Percentiles rank a stretch among this genome's conserved stretches.
Conservation (phyloP, 2,888 invertebrate species). For the Sthenelais limicola region DNA sequence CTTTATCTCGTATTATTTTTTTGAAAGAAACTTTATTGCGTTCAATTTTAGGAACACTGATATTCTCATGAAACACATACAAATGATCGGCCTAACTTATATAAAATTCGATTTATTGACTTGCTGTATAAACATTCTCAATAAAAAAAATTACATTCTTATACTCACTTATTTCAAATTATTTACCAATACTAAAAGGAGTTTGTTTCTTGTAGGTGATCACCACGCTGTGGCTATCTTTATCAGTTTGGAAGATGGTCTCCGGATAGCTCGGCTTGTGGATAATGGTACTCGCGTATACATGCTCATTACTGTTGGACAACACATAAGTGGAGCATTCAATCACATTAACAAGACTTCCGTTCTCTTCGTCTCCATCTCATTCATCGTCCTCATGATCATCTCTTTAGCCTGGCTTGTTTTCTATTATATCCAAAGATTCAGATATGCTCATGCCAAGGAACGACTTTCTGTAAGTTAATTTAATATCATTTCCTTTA, state of each 20-base stretch:
- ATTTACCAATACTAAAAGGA: too few relatives aligned
- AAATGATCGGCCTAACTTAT: too few relatives aligned
- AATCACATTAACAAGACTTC: conserved; percentile 80
- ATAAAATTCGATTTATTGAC: too few relatives aligned
- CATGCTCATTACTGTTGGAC: conserved; percentile 81
- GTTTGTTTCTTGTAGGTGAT: too few relatives aligned
- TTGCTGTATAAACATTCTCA: too few relatives aligned
- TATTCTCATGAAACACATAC: too few relatives aligned
- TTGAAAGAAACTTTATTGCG: too few relatives aligned
- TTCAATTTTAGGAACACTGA: too few relatives aligned
- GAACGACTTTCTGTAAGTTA: conserved; percentile 87
- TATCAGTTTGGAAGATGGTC: conserved; percentile 85
- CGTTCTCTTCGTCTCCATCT: conserved; percentile 94
- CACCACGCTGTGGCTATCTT: conserved; percentile 87
- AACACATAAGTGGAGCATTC: conserved; percentile 73
- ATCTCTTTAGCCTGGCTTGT: conserved; percentile 95
- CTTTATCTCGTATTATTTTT: too few relatives aligned
- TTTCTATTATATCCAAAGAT: conserved; percentile 95
- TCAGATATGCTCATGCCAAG: conserved; percentile 94
- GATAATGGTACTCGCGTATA: conserved; percentile 80
- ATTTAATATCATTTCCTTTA: not conserved
- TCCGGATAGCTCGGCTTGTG: conserved; percentile 80
- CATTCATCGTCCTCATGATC: conserved; percentile 95
- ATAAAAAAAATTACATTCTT: too few relatives aligned
- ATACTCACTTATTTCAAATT: too few relatives aligned